Conservation (phyloP, 2,888 invertebrate species). For the Cordilura impudica region DNA sequence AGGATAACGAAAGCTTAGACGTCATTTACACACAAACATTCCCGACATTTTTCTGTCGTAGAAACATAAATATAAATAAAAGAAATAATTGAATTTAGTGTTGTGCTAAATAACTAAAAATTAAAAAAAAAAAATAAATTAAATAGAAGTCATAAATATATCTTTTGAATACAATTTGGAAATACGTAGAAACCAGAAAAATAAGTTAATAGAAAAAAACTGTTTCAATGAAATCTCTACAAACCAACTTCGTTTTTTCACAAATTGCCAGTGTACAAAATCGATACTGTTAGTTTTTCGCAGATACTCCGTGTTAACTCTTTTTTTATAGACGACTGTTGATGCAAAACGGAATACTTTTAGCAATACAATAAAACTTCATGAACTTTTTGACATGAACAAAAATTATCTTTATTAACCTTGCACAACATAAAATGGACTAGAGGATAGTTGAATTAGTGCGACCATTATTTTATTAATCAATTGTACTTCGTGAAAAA, state of each 20-base stretch:
- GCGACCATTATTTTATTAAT: neutral
- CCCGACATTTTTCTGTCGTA: constrained; percentile 18
- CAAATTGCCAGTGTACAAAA: neutral
- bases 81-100: constrained; percentile 30
- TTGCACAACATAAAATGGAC: neutral
- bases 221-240: neutral
- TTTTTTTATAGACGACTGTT: neutral
- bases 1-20: constrained; percentile 46
- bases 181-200: neutral
- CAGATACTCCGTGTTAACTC: neutral
- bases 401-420: neutral
- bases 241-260: neutral
- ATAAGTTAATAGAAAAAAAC: neutral
- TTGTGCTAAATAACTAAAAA: constrained; percentile 34
- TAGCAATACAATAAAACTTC: neutral
- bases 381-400: neutral
- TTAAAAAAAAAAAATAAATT: neutral
- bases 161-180: neutral
- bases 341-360: constrained; percentile 12
- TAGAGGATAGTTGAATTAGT: neutral
- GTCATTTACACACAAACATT: constrained; percentile 35
- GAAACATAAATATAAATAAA: constrained; percentile 28
- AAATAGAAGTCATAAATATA: neutral
- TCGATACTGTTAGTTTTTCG: neutral
- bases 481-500: neutral